Evolutionary conservation across 2,888 invertebrate species (phyloP), one percentile per base, ranked within the genome.

Genomic region (Volucella inanis): DNA sequence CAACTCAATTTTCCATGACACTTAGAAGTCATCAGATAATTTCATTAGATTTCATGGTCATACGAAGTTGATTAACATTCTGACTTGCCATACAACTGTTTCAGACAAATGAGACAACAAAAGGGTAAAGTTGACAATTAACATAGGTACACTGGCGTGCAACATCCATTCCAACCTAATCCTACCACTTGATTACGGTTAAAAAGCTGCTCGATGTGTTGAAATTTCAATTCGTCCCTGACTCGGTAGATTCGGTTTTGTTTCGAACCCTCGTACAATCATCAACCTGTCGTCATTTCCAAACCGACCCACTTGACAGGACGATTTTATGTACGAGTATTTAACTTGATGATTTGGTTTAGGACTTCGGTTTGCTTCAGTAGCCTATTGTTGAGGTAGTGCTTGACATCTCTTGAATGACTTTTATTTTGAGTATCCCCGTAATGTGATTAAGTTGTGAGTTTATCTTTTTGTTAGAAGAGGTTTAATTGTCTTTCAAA

Each of bases 121-220:
- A 57, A 57, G n/a, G 31, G 18, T 12, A 54, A 31, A 57, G 45
- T 65, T 65, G 50, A 12, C 39, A 39, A 39, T 39, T 50, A 49
- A 65, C 52, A 15, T 41, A 65, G 18, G 52, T 52, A 39, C 12
- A 12, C 14, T 4, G 43, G 45, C 9, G 14, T 6, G 45, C 2
- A 55, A 31, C 14, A 45, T 12, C 67, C 54, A 52, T 22, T 3
- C 14, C 6, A 43, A 54, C 49, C 39, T 2, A 15, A 47, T 64
- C 45, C 1, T 18, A 49, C 39, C 47, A 43, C 64, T 50, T 64
- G 64, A 49, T 64, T 50, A 64, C 15, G 49, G 64, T 64, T 64
- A 64, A 64, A 64, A 15, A 31, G 49, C 14, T 39, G 1, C 49
- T 31, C 38, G 39, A 38, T 49, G 64, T 39, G 64, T 49, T 49